phyloP scores from a whole-genome alignment of 64 coral and sea anemone genomes.

The Cladopsammia gracilis region DNA sequence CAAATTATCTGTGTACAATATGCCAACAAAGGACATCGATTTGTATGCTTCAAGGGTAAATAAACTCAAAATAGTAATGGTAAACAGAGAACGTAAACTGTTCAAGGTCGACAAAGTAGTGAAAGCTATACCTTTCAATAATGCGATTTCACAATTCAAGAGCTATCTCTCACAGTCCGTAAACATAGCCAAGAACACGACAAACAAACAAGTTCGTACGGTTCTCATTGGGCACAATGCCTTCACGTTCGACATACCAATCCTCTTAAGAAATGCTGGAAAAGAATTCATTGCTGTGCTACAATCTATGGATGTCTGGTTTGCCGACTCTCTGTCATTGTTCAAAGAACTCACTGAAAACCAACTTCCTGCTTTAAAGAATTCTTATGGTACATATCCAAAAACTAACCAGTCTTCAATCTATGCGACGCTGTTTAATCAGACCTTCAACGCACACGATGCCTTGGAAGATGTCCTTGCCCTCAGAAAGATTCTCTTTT shows the following conservation, averaged over 20 bases:
- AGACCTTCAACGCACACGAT: constrained; percentile 64
- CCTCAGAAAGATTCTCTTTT: constrained; percentile 66
- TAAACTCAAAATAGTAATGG: background rate
- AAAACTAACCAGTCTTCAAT: background rate
- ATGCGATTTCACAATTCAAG: background rate
- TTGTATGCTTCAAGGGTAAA: background rate
- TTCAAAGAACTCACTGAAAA: constrained; percentile 5
- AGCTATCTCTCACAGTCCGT: background rate
- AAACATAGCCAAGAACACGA: background rate
- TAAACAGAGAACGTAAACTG: background rate
- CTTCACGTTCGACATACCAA: background rate
- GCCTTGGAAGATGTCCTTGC: constrained; percentile 59
- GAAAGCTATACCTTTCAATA: background rate
- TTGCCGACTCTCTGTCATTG: background rate
- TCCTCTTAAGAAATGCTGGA: constrained; percentile 25
- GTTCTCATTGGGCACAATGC: constrained; percentile 21
- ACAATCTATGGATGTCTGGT: constrained; percentile 31
- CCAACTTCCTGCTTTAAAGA: background rate
- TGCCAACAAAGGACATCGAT: too few species aligned
- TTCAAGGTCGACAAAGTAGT: background rate
- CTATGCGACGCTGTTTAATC: constrained; percentile 14
- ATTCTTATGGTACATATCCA: background rate
- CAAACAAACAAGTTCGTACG: background rate
- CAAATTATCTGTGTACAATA: background rate
- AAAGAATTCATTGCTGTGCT: background rate